Base-by-base conservation (phyloP, 2,797 vertebrate species). In the Valencia hispanica region DNA sequence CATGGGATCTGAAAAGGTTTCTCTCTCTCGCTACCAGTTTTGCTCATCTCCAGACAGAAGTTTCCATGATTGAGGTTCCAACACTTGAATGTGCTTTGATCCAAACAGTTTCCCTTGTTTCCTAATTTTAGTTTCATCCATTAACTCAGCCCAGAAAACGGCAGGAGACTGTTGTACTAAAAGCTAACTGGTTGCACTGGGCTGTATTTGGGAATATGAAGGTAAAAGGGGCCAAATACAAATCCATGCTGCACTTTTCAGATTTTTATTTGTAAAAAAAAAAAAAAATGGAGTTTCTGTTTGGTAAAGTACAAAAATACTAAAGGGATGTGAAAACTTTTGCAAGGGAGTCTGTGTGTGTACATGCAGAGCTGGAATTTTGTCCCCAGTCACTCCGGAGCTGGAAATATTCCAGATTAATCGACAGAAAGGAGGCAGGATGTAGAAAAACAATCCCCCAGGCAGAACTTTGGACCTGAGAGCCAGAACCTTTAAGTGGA, bases 401-500 rank as follows among this genome's bases (percentile, higher is more conserved):
- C 50, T 61, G 41, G 73, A 70, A 57, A 41, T 66, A 61, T 75
- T 43, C 68, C 72, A 86, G 77, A 78, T 27, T 9, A 61, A 78
- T 72, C 12, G 3, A 55, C 43, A 63, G 66, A 48, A 81, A 20
- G 43, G 71, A 79, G 70, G 71, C 63, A 47, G 41, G 73, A 73
- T 17, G 50, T 76, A 70, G 41, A 71, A 32, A n/a, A 41, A 66
- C 22, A 9, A 81, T 32, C 63, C 39, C 20, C 32, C n/a, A 65
- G 45, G n/a, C n/a, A n/a, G n/a, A n/a, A n/a, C 59, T 77, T 50
- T 71, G 57, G 57, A 79, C 73, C 71, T 72, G 69, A 70, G 75
- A 84, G 88, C 85, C 82, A 86, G 91, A 88, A 89, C 73, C 69
- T 65, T 11, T 57, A 3, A 51, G 51, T 50, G 73, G 72, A n/a